Evolutionary conservation across 1,140 invertebrate genomes (phyloP), one percentile per base, ranked within the genome.

Genomic region (Gryon sp.): DNA sequence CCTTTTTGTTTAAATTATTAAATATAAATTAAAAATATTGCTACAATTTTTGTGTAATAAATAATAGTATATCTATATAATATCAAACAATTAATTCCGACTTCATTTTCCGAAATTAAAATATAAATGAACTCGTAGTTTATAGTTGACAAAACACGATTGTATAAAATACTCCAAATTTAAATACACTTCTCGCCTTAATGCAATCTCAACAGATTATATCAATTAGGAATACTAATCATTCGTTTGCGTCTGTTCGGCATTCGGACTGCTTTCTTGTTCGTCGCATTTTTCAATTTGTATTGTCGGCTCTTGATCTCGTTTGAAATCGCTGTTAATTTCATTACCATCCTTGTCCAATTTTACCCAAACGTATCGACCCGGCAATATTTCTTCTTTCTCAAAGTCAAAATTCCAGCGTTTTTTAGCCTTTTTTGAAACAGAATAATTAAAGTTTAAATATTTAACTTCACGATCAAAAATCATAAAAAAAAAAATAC

Each of bases 341-440:
- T 80, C 80, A 9, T 79, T 81, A 55, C 72, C 66, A 22, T 84
- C 32, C 40, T 81, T 57, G 12, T 84, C 80, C 3, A 83, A 30
- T 48, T 79, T 83, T 16, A 80, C 73, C 86, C 85, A 88, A 24
- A 76, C 65, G 32, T 77, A 87, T 38, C 76, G 72, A 11, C 84
- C 86, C 0, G 80, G 77, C 6, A 86, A 41, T 4, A 86, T 87
- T 36, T 70, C 50, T 62, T 79, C 86, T 7, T 80, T 82, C 26
- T 80, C 80, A 43, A 88, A 88, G 68, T 88, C 85, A 38, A 88
- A 88, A 20, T 88, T 88, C 85, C 85, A 88, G 6, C 78, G 80
- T 43, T 82, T 57, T 46, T 83, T 84, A 0, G 80, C 81, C 86
- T 87, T 53, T 50, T 22, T n/a, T n/a, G n/a, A n/a, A n/a, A n/a